Conservation (phyloP, 2,113 vertebrate genomes). For the Oryzias melastigma region DNA sequence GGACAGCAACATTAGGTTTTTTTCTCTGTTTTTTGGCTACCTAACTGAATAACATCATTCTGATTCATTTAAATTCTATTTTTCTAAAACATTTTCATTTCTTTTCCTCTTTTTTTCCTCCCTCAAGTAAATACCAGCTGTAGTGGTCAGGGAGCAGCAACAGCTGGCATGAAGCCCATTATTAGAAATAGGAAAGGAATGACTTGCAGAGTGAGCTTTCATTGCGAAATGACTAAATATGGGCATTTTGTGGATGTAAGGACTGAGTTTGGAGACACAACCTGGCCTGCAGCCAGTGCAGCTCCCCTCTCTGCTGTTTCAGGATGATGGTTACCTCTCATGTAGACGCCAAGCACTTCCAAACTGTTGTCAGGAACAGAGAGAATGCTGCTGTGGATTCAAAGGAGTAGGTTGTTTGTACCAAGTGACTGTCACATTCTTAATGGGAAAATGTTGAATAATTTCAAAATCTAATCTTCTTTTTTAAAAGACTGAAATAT, state of each 20-base stretch:
- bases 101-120: constrained; percentile 27
- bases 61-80: neutral
- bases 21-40: neutral
- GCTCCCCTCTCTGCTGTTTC: constrained; percentile 30
- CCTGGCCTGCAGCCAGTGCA: constrained; percentile 41
- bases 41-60: neutral
- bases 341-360: constrained; percentile 5
- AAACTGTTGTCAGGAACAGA: constrained; percentile 4
- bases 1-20: no score
- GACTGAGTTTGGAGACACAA: constrained; percentile 59
- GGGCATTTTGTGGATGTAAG: constrained; percentile 72
- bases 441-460: no score
- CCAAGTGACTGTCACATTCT: no score
- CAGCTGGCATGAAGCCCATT: constrained; percentile 70
- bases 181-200: constrained; percentile 80
- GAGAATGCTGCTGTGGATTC: no score
- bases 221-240: constrained; percentile 81
- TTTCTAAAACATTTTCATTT: constrained; percentile 43
- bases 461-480: no score
- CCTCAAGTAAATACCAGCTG: constrained; percentile 9
- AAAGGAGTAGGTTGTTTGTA: no score
- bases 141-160: constrained; percentile 47
- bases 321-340: constrained; percentile 16
- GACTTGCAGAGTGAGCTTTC: constrained; percentile 63
- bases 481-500: no score